Conservation (phyloP, 2,797 vertebrate genomes). For the Microctenopoma lineatum region DNA sequence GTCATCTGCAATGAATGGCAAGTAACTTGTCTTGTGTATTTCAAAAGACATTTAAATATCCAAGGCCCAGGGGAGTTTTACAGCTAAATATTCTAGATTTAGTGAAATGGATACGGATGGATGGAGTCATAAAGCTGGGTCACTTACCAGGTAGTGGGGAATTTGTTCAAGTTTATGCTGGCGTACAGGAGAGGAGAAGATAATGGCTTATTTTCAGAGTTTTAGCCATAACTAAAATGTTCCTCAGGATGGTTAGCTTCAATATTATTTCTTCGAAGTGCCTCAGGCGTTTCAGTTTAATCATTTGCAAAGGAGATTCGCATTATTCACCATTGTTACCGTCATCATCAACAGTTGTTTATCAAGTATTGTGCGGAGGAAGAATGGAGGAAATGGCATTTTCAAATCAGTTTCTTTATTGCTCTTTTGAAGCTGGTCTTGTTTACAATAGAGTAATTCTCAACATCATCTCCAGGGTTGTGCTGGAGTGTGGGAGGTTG, state of each 20-base stretch:
- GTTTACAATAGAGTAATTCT: background rate
- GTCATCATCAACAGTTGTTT: slow-evolving; percentile 27
- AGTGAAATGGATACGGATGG: slow-evolving; percentile 6
- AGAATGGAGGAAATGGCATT: slow-evolving; percentile 11
- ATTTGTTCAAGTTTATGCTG: slow-evolving; percentile 20
- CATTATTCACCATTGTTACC: slow-evolving; percentile 15
- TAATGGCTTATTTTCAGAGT: slow-evolving; percentile 5
- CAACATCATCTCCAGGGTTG: slow-evolving; percentile 4
- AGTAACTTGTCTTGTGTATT: background rate
- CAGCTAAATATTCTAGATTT: slow-evolving; percentile 3
- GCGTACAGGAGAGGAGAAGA: slow-evolving; percentile 9
- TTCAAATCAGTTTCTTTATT: slow-evolving; percentile 19
- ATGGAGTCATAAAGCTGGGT: slow-evolving; percentile 19
- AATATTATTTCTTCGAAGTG: background rate
- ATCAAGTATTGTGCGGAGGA: background rate
- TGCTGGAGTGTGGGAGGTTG: background rate
- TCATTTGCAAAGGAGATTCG: slow-evolving; percentile 22
- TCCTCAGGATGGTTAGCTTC: slow-evolving; percentile 5
- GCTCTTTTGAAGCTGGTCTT: slow-evolving; percentile 28
- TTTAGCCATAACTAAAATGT: slow-evolving; percentile 13
- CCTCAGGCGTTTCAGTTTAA: slow-evolving; percentile 18
- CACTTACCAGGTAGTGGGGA: slow-evolving; percentile 5
- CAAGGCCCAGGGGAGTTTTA: background rate
- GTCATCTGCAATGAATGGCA: background rate
- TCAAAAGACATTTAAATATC: background rate